A percentile compares a stretch with the other conserved stretches of the same genome.
These are phyloP conservation scores for Halcyon badia DNA, from an alignment of 2,797 vertebrate species.

Conservation along the genomic window DNA sequence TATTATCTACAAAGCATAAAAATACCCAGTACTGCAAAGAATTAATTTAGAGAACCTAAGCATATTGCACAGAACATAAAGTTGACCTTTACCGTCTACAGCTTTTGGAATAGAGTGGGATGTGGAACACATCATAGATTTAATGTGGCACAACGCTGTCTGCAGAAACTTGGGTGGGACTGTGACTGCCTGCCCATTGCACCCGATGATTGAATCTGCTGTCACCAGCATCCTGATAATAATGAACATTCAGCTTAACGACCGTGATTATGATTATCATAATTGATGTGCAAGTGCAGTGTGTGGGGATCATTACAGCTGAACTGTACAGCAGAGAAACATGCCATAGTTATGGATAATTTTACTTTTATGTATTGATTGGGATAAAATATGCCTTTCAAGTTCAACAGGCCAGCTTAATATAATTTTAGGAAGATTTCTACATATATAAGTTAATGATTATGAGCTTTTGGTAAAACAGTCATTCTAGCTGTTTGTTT, in stretches of 20 bases:
- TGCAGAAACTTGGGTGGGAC: constrained; percentile 85
- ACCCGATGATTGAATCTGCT: constrained; percentile 86
- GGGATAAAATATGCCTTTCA: constrained; percentile 81
- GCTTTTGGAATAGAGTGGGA: constrained; percentile 83
- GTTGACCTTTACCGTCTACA: constrained; percentile 84
- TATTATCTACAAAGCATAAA: constrained; percentile 80
- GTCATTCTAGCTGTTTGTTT: constrained; percentile 71
- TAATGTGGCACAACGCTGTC: constrained; percentile 85
- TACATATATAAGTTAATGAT: constrained; percentile 52
- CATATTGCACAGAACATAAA: constrained; percentile 89
- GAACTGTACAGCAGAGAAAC: constrained; percentile 81
- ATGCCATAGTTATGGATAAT: constrained; percentile 80
- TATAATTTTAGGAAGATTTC: constrained; percentile 72
- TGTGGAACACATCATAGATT: constrained; percentile 83
- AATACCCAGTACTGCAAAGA: constrained; percentile 76
- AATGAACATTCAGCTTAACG: constrained; percentile 90
- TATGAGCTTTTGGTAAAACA: constrained; percentile 50
- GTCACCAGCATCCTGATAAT: constrained; percentile 87
- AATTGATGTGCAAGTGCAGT: constrained; percentile 87
- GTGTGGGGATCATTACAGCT: constrained; percentile 85
- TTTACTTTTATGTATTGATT: constrained; percentile 82
- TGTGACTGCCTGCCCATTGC: constrained; percentile 80
- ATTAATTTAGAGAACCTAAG: constrained; percentile 85
- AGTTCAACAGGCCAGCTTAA: constrained; percentile 70
- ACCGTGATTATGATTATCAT: constrained; percentile 89